phyloP scores from a whole-genome alignment of 2,113 vertebrate genomes.

The Platysteira castanea region DNA sequence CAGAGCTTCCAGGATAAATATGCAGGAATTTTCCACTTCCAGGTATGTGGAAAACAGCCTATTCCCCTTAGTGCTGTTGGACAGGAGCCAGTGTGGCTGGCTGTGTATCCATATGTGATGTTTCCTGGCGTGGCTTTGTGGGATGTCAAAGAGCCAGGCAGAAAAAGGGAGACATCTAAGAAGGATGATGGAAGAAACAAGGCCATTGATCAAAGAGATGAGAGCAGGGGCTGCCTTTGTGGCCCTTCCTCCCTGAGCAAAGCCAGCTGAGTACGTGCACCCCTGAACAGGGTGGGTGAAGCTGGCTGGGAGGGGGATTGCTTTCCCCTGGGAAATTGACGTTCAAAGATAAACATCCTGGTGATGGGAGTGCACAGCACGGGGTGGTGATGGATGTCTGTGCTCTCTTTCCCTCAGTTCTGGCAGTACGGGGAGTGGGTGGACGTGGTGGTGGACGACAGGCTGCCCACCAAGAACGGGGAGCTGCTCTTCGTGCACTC shows the following conservation, averaged over 20 bases:
- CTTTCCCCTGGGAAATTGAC: rapidly evolving
- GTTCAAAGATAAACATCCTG: not conserved
- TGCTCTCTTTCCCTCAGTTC: constrained; percentile 75
- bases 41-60: constrained; percentile 67
- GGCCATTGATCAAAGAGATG: not conserved
- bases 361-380: not conserved
- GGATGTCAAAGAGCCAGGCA: not conserved
- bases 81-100: not conserved
- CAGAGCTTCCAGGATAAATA: constrained; percentile 84
- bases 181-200: not conserved
- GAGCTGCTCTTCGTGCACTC: constrained; percentile 92
- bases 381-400: rapidly evolving
- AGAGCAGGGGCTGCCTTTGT: not conserved
- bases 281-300: not conserved
- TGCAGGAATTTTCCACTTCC: constrained; percentile 87
- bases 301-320: not conserved
- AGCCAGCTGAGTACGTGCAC: not conserved
- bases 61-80: not conserved
- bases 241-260: not conserved
- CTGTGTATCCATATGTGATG: rapidly evolving
- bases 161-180: not conserved
- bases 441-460: constrained; percentile 91
- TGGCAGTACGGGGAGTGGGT: constrained; percentile 96
- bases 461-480: constrained; percentile 84
- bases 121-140: not conserved